These are phyloP conservation scores for Cyphomyrmex costatus DNA, from an alignment of 1,140 invertebrate species.

Conservation along the genomic window DNA sequence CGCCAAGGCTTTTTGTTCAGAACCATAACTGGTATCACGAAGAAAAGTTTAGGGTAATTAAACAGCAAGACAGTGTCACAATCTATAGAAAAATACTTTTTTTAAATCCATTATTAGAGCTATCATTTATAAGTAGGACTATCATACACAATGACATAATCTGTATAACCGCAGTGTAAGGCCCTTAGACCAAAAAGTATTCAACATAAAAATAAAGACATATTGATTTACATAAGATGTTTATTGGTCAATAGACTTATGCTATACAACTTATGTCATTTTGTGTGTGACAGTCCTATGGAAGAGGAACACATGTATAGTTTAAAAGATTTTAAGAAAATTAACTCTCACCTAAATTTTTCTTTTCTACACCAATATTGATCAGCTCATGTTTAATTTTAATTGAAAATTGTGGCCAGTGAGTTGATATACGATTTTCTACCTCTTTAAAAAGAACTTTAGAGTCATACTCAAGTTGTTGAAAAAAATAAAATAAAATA, in stretches of 20 bases:
- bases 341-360: not conserved
- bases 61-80: not conserved
- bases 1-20: not conserved
- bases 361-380: conserved; percentile 1
- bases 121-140: too few species aligned
- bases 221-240: too few species aligned
- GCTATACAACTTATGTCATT: too few species aligned
- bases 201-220: too few species aligned
- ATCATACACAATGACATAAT: too few species aligned
- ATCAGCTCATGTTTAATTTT: conserved; percentile 2
- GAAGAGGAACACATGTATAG: not conserved
- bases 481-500: not conserved
- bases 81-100: not conserved
- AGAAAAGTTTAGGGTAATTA: not conserved
- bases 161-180: too few species aligned
- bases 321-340: not conserved
- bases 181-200: too few species aligned
- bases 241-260: too few species aligned
- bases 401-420: conserved; percentile 20
- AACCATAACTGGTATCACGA: not conserved
- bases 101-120: too few species aligned
- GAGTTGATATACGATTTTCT: conserved; percentile 31
- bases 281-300: too few species aligned
- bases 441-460: not conserved
- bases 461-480: conserved; percentile 13